Conservation (phyloP, 35 echinoderm and acorn worm genomes). For the Strongylocentrotus purpuratus region DNA sequence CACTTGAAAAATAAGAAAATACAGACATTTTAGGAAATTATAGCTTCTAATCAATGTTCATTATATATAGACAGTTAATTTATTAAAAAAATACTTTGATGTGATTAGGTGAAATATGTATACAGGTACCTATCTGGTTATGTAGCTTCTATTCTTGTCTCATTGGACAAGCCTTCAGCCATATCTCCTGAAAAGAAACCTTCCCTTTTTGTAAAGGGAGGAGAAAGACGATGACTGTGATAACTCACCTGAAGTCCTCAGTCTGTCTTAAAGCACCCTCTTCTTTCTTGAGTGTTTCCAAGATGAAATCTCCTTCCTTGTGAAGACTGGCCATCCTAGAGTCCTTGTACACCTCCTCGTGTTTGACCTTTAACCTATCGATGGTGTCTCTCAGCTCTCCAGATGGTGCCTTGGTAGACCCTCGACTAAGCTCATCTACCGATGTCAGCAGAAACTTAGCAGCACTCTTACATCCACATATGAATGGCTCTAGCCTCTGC, state of each 20-base stretch:
- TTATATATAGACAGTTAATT: too few relatives aligned
- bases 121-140: too few relatives aligned
- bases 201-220: background rate
- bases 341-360: conserved; percentile 72
- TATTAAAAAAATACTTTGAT: too few relatives aligned
- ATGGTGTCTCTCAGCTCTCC: conserved; percentile 55
- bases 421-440: conserved; percentile 62
- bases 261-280: conserved; percentile 66
- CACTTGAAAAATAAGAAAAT: too few relatives aligned
- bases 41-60: too few relatives aligned
- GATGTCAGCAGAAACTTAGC: conserved; percentile 71
- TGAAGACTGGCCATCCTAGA: conserved; percentile 71
- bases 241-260: conserved; percentile 69
- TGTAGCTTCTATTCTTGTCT: too few relatives aligned
- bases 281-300: conserved; percentile 61
- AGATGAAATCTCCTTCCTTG: conserved; percentile 67
- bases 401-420: conserved; percentile 18
- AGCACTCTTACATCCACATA: conserved; percentile 78
- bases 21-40: too few relatives aligned
- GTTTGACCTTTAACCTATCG: conserved; percentile 61
- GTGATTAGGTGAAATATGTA: too few relatives aligned
- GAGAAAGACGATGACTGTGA: background rate
- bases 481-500: conserved; percentile 85
- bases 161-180: too few relatives aligned
- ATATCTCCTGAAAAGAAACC: too few relatives aligned